Evolutionary conservation across 2,113 vertebrate species (phyloP), one percentile per base, ranked within the genome.

Genomic region (Synodontis membranacea): DNA sequence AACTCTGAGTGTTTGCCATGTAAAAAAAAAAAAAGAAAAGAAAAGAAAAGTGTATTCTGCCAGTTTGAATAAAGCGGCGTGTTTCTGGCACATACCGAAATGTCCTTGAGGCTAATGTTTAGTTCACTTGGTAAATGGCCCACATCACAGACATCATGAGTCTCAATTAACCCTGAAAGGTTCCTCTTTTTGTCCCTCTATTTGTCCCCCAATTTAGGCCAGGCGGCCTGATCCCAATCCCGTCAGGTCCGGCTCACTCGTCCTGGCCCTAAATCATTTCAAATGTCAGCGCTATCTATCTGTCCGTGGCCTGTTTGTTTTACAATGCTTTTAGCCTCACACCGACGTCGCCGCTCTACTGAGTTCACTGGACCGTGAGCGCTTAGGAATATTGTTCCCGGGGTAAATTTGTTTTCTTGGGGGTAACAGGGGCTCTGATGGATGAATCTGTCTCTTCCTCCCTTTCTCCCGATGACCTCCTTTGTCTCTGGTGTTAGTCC

Each of bases 391-490:
- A 83, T 83, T 64, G 70, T 83, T 83, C 72, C 70, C 42, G 70
- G 54, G 70, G 64, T 62, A 60, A 87, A 86, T 86, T 74, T 82
- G 70, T 76, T 86, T 82, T 62, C 80, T 75, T 39, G 80, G 17
- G 80, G 52, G 58, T 44, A 82, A 75, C 9, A 86, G 68, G 54
- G n/a, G 19, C 86, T 46, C 58, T 86, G 86, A 82, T 82, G 80
- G 86, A 86, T 86, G 86, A 75, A 78, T 66, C 70, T 86, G 76
- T 79, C 66, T 79, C 60, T 78, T 58, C 72, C 84, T 56, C 72
- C 58, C 39, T 78, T 56, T 58, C 80, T 74, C 82, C 56, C 9
- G 31, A 70, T 81, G 82, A 88, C 44, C 15, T 70, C 52, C 80
- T 70, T 82, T 70, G 60, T 82, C 54, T 82, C 31, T 14, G 48